Evolutionary conservation across 2,797 vertebrate species (phyloP).

Genomic region (Chiloscyllium punctatum): DNA sequence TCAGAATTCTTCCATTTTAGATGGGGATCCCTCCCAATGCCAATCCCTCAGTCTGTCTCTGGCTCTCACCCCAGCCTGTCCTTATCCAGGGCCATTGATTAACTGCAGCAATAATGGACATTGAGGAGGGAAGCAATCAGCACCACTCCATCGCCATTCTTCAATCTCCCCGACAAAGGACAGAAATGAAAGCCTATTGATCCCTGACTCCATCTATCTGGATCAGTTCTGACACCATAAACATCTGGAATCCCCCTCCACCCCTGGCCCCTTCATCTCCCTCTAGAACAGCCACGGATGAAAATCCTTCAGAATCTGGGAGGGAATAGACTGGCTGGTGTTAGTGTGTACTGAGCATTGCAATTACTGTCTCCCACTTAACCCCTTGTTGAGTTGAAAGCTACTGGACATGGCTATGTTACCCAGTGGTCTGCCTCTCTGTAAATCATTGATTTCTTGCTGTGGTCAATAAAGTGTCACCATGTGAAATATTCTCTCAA

Average conservation of each 20-base stretch:
- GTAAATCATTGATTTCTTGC: not conserved
- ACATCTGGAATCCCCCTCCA: not conserved
- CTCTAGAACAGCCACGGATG: not conserved
- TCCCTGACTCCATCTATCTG: slow-evolving; percentile 39
- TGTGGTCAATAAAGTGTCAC: not conserved
- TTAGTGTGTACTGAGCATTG: not conserved
- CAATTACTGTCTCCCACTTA: not conserved
- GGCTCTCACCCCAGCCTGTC: too few species aligned
- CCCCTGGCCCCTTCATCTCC: too few species aligned
- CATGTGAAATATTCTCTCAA: not conserved
- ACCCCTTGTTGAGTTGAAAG: not conserved
- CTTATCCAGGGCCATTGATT: slow-evolving; percentile 50
- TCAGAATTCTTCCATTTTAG: slow-evolving; percentile 32
- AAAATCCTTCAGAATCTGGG: not conserved
- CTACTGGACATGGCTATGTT: too few species aligned
- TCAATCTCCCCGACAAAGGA: slow-evolving; percentile 58
- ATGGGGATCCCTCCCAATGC: too few species aligned
- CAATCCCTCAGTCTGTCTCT: not conserved
- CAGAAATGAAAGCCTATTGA: slow-evolving; percentile 62
- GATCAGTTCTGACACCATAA: not conserved
- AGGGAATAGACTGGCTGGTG: not conserved
- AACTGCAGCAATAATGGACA: slow-evolving; percentile 64
- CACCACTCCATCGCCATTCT: slow-evolving; percentile 51
- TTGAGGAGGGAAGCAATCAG: slow-evolving; percentile 50
- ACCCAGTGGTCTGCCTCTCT: not conserved